Base-by-base conservation (phyloP, 2,888 invertebrate genomes). In the Thyatira batis region DNA sequence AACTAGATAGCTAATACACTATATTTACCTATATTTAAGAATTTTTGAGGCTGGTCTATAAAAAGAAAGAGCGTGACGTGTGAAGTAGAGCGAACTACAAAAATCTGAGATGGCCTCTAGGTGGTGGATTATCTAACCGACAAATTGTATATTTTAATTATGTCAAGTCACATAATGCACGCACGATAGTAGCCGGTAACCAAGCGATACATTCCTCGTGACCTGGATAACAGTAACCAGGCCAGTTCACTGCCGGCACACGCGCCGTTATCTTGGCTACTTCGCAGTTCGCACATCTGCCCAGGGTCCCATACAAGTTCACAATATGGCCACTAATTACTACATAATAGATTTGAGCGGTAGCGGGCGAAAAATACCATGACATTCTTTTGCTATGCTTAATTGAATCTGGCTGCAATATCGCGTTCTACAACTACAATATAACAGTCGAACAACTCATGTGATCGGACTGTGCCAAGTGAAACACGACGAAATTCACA, bases 141-240 rank as follows among this genome's bases (percentile, higher is more conserved):
- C 60, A 67, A 66, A 63, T 69, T 63, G 55, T 59, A 58, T 63
- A 72, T 71, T 67, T 64, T 60, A 80, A 82, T 79, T 72, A 80
- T 76, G 79, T 80, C 72, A 77, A 68, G 72, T 78, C 76, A 73
- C 65, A 73, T 73, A 75, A 76, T 58, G 65, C 63, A 70, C 72
- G 71, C 69, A 72, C 66, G 67, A 65, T 70, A 65, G 60, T 55
- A 57, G 55, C 52, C 64, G 54, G 51, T 55, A 60, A 56, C 60
- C 61, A 58, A 63, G 60, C 66, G 68, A 65, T 71, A 64, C 58
- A 67, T 70, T 72, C 74, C 71, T 75, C 71, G 75, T 80, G 84
- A 82, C 84, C 85, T 71, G 82, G 75, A 74, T 82, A 69, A 50
- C 63, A 53, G 67, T 69, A 80, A 77, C 73, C 79, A 68, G 77